Conservation (phyloP, 2,113 vertebrate species). For the Oceanites oceanicus region DNA sequence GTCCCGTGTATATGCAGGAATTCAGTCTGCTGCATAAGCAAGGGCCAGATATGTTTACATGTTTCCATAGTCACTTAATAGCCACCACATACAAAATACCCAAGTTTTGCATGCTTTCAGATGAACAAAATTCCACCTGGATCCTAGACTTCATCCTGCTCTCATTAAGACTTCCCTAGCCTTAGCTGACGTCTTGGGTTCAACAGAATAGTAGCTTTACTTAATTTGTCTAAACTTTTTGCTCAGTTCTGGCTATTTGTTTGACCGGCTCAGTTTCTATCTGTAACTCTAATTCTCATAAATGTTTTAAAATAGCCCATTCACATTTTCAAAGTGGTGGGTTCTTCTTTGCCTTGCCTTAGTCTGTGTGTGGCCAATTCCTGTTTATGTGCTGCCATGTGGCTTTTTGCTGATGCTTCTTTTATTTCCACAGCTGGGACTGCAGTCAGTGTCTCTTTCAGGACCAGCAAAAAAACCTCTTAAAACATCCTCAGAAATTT, state of each 20-base stretch:
- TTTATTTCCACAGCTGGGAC: not conserved
- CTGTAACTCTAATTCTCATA: not conserved
- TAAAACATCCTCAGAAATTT: not conserved
- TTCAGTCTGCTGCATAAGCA: not conserved
- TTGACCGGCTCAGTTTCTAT: not conserved
- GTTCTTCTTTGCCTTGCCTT: not conserved
- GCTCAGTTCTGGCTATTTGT: not conserved
- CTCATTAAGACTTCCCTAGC: not conserved
- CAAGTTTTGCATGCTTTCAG: not conserved
- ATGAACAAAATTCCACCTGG: not conserved
- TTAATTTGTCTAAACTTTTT: not conserved
- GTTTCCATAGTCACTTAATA: not conserved
- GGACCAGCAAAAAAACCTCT: not conserved
- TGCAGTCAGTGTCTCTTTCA: not conserved
- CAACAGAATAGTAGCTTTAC: not conserved
- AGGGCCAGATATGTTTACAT: not conserved
- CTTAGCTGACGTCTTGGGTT: not conserved
- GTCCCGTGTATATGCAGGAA: not conserved
- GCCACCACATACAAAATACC: not conserved
- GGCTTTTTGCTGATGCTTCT: not conserved
- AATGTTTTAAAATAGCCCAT: not conserved
- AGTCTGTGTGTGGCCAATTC: not conserved
- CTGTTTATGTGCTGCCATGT: not conserved
- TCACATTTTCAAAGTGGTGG: not conserved
- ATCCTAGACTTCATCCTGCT: not conserved